Conservation (phyloP, 2,888 invertebrate genomes). For the Eudemis profundana region DNA sequence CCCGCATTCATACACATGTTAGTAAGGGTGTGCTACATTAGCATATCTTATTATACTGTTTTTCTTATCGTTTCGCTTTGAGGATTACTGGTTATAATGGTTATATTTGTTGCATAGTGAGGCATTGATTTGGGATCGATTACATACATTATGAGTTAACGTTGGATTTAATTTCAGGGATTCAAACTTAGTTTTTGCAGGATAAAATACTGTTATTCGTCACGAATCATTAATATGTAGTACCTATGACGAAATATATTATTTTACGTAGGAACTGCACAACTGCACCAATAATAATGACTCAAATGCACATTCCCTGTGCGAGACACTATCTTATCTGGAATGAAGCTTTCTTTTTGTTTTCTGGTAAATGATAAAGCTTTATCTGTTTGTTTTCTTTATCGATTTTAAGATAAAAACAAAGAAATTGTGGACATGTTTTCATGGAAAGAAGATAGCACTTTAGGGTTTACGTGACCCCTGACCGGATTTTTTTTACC, state of each 20-base stretch:
- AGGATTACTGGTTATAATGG: conserved; percentile 2
- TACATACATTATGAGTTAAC: not conserved
- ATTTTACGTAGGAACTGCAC: not conserved
- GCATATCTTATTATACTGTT: conserved; percentile 31
- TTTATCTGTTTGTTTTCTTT: conserved; percentile 51
- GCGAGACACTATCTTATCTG: conserved; percentile 1
- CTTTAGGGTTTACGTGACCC: conserved; percentile 13
- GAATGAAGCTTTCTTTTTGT: conserved; percentile 20
- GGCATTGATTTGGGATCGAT: conserved; percentile 1
- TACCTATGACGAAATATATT: not conserved
- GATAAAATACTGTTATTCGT: too few relatives aligned
- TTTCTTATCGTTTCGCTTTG: conserved; percentile 25
- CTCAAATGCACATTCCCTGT: not conserved
- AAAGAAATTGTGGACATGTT: conserved; percentile 14
- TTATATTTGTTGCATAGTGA: conserved; percentile 5
- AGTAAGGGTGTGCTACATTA: conserved; percentile 51
- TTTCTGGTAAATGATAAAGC: conserved; percentile 47
- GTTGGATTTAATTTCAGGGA: not conserved
- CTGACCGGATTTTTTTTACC: not conserved
- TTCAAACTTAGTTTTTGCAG: too few relatives aligned
- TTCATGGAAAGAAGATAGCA: conserved; percentile 22
- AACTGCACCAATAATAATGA: too few relatives aligned
- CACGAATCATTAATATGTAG: too few relatives aligned
- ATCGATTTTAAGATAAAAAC: conserved; percentile 49
- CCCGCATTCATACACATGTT: conserved; percentile 73